Percentiles rank a stretch among this genome's conserved stretches.
Evolutionary conservation across 2,888 invertebrate genomes (phyloP).

Genomic region (Diploptera punctata): DNA sequence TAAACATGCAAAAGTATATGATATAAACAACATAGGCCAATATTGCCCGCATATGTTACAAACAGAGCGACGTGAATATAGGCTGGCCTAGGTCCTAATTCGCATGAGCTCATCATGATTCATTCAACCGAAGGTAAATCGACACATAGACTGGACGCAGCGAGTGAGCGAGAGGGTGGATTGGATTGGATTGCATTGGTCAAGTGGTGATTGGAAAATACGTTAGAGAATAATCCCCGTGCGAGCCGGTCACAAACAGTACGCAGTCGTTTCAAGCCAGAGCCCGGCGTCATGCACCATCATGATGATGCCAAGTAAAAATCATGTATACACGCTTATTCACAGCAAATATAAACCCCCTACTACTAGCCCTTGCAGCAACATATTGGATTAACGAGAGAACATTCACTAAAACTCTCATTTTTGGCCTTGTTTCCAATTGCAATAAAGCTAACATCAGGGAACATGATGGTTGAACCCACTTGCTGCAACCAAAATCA

Average conservation of each 20-base stretch:
- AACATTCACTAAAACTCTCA: constrained; percentile 20
- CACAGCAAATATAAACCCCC: constrained; percentile 26
- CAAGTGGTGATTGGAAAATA: constrained; percentile 38
- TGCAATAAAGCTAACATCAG: constrained; percentile 27
- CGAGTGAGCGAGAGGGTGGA: background rate
- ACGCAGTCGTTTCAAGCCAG: constrained; percentile 15
- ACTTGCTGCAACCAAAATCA: background rate
- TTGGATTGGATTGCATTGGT: constrained; percentile 30
- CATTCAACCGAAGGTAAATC: constrained; percentile 44
- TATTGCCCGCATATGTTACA: constrained; percentile 21
- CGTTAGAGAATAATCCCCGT: constrained; percentile 33
- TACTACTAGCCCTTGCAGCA: background rate
- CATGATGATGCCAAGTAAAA: constrained; percentile 16
- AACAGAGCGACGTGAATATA: constrained; percentile 11
- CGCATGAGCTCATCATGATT: constrained; percentile 37
- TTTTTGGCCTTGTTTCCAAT: constrained; percentile 26
- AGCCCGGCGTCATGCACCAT: background rate
- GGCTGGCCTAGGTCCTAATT: constrained; percentile 22
- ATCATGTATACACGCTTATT: constrained; percentile 30
- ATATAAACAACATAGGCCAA: background rate
- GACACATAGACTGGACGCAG: constrained; percentile 34
- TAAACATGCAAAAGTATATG: background rate
- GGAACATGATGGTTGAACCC: background rate
- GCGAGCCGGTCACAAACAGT: constrained; percentile 13
- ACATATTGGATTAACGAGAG: constrained; percentile 20